A percentile compares a stretch with the other conserved stretches of the same genome.
Conservation (phyloP, 2,888 invertebrate species). For the Cephus pygmeus region DNA sequence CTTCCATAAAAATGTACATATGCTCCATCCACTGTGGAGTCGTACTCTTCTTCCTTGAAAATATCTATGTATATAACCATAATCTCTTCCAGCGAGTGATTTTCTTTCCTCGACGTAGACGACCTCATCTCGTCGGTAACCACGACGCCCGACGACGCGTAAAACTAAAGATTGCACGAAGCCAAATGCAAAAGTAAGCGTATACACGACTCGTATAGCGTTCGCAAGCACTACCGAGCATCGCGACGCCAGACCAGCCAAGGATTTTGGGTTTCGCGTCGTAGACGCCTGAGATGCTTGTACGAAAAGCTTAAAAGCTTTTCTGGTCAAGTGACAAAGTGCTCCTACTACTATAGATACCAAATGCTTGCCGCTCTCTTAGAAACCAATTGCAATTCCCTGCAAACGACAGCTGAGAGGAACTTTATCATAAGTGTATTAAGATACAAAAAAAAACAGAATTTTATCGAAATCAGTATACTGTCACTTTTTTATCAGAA, state of each 20-base stretch:
- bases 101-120: not conserved
- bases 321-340: slow-evolving; percentile 9
- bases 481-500: not conserved
- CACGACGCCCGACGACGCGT: not conserved
- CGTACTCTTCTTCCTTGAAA: not conserved
- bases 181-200: not conserved
- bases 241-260: not conserved
- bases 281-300: not conserved
- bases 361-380: not conserved
- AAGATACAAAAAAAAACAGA: not conserved
- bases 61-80: not conserved
- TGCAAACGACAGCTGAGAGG: not conserved
- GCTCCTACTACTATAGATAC: not conserved
- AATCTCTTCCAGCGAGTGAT: not conserved
- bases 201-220: not conserved
- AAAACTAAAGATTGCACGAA: not conserved
- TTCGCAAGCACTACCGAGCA: not conserved
- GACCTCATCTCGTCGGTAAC: not conserved
- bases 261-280: not conserved
- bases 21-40: not conserved
- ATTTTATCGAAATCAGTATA: not conserved
- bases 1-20: not conserved
- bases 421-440: not conserved
- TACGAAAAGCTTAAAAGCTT: slow-evolving; percentile 5
- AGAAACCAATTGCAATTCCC: not conserved